Conservation (phyloP, 2,113 vertebrate genomes). For the Calidris pugnax region DNA sequence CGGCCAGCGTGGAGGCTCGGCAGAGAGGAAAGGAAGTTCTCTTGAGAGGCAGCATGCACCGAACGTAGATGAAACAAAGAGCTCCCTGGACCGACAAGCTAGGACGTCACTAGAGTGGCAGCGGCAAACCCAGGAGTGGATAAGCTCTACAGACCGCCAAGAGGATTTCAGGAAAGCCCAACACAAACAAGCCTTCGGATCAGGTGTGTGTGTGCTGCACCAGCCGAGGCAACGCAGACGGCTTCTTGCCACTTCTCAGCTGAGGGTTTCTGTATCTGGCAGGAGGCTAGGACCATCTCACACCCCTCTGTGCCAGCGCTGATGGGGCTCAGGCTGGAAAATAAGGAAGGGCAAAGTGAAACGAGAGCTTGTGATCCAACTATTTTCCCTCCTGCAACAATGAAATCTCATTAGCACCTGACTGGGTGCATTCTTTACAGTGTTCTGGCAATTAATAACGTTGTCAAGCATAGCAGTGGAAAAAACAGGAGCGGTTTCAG, state of each 20-base stretch:
- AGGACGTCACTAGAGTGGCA: conserved; percentile 90
- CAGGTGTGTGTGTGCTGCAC: conserved; percentile 79
- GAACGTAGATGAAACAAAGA: conserved; percentile 87
- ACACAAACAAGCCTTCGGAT: conserved; percentile 87
- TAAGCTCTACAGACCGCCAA: conserved; percentile 87
- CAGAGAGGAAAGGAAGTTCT: conserved; percentile 91
- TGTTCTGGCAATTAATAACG: background rate
- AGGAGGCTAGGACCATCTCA: background rate
- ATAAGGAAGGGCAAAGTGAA: background rate
- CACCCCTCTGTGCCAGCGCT: background rate
- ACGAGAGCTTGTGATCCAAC: background rate
- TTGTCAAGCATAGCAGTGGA: background rate
- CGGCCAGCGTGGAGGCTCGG: conserved; percentile 76
- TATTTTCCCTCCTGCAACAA: background rate
- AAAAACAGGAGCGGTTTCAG: background rate
- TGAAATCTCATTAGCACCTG: background rate
- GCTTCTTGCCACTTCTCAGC: background rate
- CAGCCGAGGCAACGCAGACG: conserved; percentile 50
- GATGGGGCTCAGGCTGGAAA: background rate
- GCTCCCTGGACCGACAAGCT: conserved; percentile 86
- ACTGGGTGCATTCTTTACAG: background rate
- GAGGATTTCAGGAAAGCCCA: conserved; percentile 86
- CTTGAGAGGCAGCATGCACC: conserved; percentile 89
- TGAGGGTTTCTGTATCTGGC: background rate
- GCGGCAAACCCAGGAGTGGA: conserved; percentile 90